Evolutionary conservation across 1,140 invertebrate genomes (phyloP), one percentile per base, ranked within the genome.

Genomic region (Drosophila cardini): DNA sequence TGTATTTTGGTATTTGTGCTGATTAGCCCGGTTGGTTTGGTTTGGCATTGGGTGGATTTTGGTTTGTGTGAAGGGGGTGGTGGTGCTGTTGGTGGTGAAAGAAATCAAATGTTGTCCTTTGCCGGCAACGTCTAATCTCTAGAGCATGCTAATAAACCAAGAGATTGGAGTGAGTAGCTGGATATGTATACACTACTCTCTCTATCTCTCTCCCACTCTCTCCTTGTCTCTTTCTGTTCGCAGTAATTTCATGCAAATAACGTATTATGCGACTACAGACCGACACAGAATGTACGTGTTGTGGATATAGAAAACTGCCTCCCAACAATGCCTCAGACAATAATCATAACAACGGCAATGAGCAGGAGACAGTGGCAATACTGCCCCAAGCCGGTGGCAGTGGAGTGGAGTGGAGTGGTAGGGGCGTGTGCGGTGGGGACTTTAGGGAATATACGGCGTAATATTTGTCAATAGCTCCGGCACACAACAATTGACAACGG

Each of bases 161-260:
- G 83, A 50, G 34, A 50, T 11, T 13, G 43, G 57, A 42, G 36
- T 36, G 42, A 72, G 45, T 21, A 5, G 40, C 18, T 32, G 15
- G 56, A 45, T 32, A 30, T 11, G 4, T 21, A 21, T 46, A 26
- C 69, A 45, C 4, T 50, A 46, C 8, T 15, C 32, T 16, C 15
- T 13, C 16, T 45, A 42, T n/a, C n/a, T n/a, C n/a, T n/a, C 40
- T 15, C 10, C 34, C 8, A n/a, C 30, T n/a, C 34, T 10, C 15
- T 13, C 32, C 4, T 45, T 55, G n/a, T 60, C 38, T 34, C 1
- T 38, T 15, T 18, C 36, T 48, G 15, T 45, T 60, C 45, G 40
- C 68, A 83, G 83, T 83, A 89, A 87, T 87, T 87, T 89, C 84
- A 87, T 87, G 83, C 83, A 87, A 87, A 87, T 87, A 85, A 78